A percentile compares a stretch with the other conserved stretches of the same genome.
Evolutionary conservation across 2,797 vertebrate species (phyloP).

Genomic region (Ciconia nigra): DNA sequence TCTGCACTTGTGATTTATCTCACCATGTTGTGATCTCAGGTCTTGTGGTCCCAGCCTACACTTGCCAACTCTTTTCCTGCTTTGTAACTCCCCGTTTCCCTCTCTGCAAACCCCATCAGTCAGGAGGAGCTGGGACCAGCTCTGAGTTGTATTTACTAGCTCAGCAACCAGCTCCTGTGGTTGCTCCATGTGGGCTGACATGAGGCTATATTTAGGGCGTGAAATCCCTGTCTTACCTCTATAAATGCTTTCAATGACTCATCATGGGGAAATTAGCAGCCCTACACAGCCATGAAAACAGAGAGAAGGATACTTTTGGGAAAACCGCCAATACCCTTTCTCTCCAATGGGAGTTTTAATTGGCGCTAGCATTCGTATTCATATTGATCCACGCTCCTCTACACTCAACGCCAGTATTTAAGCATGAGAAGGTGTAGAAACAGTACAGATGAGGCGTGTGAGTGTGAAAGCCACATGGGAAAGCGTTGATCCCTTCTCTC

Average conservation of each 20-base stretch:
- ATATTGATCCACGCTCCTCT: neutral
- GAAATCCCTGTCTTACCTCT: conserved; percentile 19
- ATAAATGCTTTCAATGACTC: neutral
- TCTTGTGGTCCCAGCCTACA: neutral
- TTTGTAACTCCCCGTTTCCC: neutral
- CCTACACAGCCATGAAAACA: neutral
- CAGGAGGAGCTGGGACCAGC: neutral
- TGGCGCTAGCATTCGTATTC: neutral
- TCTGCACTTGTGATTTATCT: neutral
- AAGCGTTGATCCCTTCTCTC: neutral
- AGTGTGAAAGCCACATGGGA: neutral
- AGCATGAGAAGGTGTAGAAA: neutral
- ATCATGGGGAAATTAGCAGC: neutral
- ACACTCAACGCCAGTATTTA: neutral
- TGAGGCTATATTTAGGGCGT: neutral
- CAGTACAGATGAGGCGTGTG: neutral
- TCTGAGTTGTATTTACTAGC: neutral
- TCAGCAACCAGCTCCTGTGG: neutral
- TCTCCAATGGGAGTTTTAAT: neutral
- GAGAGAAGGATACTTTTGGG: neutral
- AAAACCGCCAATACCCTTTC: neutral
- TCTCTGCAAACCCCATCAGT: neutral
- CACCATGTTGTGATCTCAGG: neutral
- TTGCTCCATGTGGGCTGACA: neutral
- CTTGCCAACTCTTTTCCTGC: neutral